phyloP scores from a whole-genome alignment of 2,113 vertebrate genomes.

The Nibea coibor region DNA sequence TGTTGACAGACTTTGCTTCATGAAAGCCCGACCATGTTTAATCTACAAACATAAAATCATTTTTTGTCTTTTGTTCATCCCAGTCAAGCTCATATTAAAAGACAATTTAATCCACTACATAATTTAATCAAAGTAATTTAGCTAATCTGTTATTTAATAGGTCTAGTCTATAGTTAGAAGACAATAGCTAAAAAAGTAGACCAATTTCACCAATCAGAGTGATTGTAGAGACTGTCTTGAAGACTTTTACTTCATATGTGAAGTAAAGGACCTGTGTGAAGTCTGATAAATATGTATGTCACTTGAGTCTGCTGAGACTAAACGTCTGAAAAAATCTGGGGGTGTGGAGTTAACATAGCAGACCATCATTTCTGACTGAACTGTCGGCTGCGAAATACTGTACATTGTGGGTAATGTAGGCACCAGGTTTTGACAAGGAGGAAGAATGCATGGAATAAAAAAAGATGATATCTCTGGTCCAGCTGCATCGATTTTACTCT shows the following conservation, averaged over 20 bases:
- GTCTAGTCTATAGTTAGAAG: not conserved
- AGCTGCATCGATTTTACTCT: not conserved
- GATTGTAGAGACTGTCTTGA: not conserved
- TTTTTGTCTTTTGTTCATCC: conserved; percentile 7
- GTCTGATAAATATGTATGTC: not conserved
- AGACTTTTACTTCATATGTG: not conserved
- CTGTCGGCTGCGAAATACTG: too few species aligned
- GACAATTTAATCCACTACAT: too few species aligned
- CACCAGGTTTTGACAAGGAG: not conserved
- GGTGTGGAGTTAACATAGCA: not conserved
- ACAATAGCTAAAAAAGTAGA: not conserved
- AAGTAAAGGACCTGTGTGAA: not conserved
- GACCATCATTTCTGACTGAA: not conserved
- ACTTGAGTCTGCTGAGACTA: not conserved
- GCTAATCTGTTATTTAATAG: not conserved
- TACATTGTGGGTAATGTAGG: not conserved
- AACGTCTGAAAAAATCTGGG: not conserved
- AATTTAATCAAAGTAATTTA: not conserved
- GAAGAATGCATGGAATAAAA: not conserved
- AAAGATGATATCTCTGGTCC: not conserved
- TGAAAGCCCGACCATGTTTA: conserved; percentile 6
- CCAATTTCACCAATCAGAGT: not conserved
- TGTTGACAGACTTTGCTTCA: not conserved
- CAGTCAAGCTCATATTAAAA: not conserved
- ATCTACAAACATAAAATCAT: not conserved